Conservation (phyloP, 2,888 invertebrate species). For the Himalopsyche japonica region DNA sequence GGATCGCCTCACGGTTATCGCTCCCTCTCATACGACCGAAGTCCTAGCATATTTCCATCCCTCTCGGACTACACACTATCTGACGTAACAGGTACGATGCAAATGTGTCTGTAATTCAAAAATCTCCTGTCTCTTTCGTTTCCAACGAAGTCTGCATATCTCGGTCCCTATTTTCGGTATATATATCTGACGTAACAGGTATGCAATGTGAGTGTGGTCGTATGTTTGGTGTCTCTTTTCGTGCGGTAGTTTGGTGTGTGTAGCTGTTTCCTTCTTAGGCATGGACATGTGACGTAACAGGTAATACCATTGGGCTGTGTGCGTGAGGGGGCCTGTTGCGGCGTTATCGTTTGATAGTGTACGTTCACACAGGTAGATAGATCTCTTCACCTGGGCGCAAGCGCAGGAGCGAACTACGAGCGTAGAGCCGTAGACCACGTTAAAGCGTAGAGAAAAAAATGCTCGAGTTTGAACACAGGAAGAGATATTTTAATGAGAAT, state of each 20-base stretch:
- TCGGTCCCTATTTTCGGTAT: slow-evolving; percentile 3
- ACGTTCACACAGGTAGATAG: slow-evolving; percentile 13
- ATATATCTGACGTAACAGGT: slow-evolving; percentile 35
- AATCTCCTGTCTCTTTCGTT: slow-evolving; percentile 9
- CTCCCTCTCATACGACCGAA: slow-evolving; percentile 27
- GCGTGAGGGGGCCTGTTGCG: neutral
- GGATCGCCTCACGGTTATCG: slow-evolving; percentile 17
- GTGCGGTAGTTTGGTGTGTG: neutral
- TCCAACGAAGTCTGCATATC: neutral
- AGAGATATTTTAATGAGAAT: neutral
- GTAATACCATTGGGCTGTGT: neutral
- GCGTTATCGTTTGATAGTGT: neutral
- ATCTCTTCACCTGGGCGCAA: slow-evolving; percentile 29
- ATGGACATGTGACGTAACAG: slow-evolving; percentile 30
- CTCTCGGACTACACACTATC: slow-evolving; percentile 16
- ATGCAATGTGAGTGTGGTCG: neutral
- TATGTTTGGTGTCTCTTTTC: slow-evolving; percentile 16
- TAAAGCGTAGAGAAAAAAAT: neutral
- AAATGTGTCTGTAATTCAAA: slow-evolving; percentile 27
- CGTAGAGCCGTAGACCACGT: slow-evolving; percentile 13
- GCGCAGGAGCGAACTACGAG: slow-evolving; percentile 10
- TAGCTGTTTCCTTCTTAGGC: slow-evolving; percentile 6
- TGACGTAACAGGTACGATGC: slow-evolving; percentile 38
- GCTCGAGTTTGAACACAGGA: neutral
- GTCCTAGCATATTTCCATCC: slow-evolving; percentile 12